Percentiles rank a stretch among this genome's conserved stretches.
Evolutionary conservation across 92 coral and sea anemone species (phyloP).

Genomic region (Actinernus sp.): DNA sequence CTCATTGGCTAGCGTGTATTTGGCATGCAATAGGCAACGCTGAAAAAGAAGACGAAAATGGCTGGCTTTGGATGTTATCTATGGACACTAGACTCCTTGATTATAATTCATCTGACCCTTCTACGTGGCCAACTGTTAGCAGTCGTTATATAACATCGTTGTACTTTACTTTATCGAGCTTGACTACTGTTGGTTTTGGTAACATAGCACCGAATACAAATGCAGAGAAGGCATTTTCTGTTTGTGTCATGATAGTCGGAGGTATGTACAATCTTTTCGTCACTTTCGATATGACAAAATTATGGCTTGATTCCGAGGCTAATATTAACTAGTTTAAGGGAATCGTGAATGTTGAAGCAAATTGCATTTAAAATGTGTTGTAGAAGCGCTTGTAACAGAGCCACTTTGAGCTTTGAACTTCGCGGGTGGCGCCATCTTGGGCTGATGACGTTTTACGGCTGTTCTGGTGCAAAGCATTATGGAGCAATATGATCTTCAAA

Average conservation of each 20-base stretch:
- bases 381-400: no score
- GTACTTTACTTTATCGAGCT: slow-evolving; percentile 90
- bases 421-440: no score
- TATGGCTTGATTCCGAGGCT: no score
- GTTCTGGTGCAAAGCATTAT: no score
- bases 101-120: slow-evolving; percentile 16
- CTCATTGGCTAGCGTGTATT: slow-evolving; percentile 98
- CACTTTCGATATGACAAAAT: no score
- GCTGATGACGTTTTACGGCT: no score
- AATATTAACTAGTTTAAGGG: no score
- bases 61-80: slow-evolving; percentile 76
- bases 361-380: no score
- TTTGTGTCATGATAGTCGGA: slow-evolving; percentile 90
- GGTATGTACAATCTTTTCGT: no score
- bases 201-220: slow-evolving; percentile 94
- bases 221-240: slow-evolving; percentile 91
- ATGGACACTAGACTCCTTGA: slow-evolving; percentile 27
- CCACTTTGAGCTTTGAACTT: no score
- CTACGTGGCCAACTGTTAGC: slow-evolving; percentile 36
- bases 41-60: slow-evolving; percentile 51
- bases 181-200: slow-evolving; percentile 98
- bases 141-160: slow-evolving; percentile 87
- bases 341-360: no score
- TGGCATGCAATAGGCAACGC: slow-evolving; percentile 88
- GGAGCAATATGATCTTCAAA: no score